These are phyloP conservation scores for Loxodonta africana DNA, from an alignment of 2,113 vertebrate species.

Conservation along the genomic window DNA sequence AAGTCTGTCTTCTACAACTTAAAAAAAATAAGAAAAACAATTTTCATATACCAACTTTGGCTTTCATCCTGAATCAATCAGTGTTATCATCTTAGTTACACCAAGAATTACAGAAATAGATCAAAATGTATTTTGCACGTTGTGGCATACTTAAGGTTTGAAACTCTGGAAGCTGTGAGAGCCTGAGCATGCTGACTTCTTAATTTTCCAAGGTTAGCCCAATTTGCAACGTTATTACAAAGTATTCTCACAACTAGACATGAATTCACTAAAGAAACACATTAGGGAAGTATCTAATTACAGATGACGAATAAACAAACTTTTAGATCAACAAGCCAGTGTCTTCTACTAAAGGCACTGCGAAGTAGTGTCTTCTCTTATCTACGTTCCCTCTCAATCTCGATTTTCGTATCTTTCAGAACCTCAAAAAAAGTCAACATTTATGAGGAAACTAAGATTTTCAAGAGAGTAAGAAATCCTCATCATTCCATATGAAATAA, in stretches of 20 bases:
- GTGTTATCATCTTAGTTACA: neutral
- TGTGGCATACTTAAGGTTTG: neutral
- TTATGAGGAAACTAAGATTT: constrained; percentile 45
- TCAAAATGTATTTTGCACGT: neutral
- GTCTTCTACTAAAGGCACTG: constrained; percentile 11
- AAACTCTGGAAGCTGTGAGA: neutral
- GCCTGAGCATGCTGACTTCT: neutral
- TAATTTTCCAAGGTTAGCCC: neutral
- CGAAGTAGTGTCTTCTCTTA: neutral
- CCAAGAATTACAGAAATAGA: neutral
- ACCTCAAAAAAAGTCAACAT: constrained; percentile 26
- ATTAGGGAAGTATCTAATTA: constrained; percentile 45
- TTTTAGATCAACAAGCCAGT: constrained; percentile 37
- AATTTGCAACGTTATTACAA: constrained; percentile 19
- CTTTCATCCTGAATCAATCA: neutral
- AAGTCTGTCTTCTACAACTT: neutral
- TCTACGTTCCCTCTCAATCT: neutral
- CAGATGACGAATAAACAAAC: neutral
- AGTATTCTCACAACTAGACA: neutral
- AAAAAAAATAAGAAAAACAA: neutral
- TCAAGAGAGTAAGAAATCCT: constrained; percentile 52
- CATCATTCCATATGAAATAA: constrained; percentile 74
- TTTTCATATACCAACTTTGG: neutral
- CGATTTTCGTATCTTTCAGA: constrained; percentile 27
- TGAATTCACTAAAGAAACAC: neutral